Conservation (phyloP, 2,113 vertebrate species). For the Phoenicopterus ruber region DNA sequence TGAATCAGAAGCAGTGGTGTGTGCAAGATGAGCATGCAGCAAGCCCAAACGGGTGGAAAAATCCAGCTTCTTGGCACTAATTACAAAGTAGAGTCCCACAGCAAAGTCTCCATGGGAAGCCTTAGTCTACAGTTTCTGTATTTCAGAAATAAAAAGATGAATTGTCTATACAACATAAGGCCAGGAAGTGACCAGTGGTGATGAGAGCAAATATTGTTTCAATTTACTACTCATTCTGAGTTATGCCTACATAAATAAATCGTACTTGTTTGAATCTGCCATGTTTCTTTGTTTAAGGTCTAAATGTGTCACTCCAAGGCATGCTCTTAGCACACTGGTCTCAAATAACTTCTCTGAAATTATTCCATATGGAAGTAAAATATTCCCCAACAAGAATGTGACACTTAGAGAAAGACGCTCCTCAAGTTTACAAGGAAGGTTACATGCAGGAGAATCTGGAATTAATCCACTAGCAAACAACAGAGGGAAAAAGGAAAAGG, state of each 20-base stretch:
- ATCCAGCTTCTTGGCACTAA: slow-evolving; percentile 2
- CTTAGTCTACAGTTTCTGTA: slow-evolving; percentile 45
- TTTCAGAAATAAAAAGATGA: slow-evolving; percentile 42
- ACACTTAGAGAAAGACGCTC: background rate
- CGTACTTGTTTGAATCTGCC: background rate
- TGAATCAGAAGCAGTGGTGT: background rate
- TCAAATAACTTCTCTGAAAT: background rate
- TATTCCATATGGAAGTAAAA: background rate
- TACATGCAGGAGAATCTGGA: background rate
- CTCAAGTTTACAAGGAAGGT: background rate
- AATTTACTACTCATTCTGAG: slow-evolving; percentile 15
- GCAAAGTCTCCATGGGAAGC: slow-evolving; percentile 23
- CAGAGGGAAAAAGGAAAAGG: background rate
- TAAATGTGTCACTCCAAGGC: background rate
- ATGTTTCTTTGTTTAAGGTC: background rate
- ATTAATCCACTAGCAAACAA: background rate
- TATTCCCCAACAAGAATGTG: background rate
- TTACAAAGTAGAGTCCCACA: slow-evolving; percentile 6
- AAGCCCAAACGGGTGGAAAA: background rate
- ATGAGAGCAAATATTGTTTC: slow-evolving; percentile 18
- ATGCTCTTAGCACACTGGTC: background rate
- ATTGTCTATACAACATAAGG: background rate
- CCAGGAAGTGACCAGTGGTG: slow-evolving; percentile 11
- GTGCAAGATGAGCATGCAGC: background rate
- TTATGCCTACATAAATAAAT: background rate